These are phyloP conservation scores for Aplysina aerophoba DNA, from an alignment of 37 sponge, comb jelly and placozoan genomes.

Conservation along the genomic window DNA sequence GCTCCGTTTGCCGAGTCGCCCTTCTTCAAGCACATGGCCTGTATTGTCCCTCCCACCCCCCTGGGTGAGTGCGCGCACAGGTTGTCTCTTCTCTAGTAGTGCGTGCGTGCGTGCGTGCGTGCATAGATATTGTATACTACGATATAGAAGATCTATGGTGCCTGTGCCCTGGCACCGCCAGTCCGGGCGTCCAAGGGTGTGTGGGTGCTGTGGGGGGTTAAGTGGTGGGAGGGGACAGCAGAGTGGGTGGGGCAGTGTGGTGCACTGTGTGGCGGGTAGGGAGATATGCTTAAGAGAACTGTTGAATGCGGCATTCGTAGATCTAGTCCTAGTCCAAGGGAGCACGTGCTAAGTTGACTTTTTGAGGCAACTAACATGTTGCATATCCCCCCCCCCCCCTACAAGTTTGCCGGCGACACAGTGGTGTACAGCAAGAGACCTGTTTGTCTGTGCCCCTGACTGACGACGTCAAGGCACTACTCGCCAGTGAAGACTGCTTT, in stretches of 20 bases:
- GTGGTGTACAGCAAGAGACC: slow-evolving; percentile 70
- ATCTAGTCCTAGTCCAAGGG: too few relatives aligned
- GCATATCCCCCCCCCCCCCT: neutral
- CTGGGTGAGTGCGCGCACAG: slow-evolving; percentile 25
- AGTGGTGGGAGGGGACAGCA: neutral
- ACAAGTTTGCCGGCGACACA: neutral
- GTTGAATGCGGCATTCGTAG: too few relatives aligned
- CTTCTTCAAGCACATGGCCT: neutral
- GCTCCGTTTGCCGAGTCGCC: slow-evolving; percentile 17
- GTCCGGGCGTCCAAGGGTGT: slow-evolving; percentile 8
- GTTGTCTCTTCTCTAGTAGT: slow-evolving; percentile 16
- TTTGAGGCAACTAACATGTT: too few relatives aligned
- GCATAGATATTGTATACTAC: neutral
- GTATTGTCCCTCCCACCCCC: neutral
- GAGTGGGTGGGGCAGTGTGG: neutral
- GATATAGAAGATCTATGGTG: neutral
- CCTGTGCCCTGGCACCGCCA: neutral
- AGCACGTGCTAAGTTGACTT: too few relatives aligned
- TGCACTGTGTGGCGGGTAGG: neutral
- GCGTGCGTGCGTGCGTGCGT: slow-evolving; percentile 10
- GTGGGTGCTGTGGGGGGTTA: neutral
- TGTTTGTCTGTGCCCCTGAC: slow-evolving; percentile 56
- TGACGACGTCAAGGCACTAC: too few relatives aligned
- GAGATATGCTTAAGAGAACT: too few relatives aligned
- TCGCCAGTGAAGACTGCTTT: too few relatives aligned